Evolutionary conservation across 2,113 vertebrate species (phyloP).

Genomic region (Poecile atricapillus): DNA sequence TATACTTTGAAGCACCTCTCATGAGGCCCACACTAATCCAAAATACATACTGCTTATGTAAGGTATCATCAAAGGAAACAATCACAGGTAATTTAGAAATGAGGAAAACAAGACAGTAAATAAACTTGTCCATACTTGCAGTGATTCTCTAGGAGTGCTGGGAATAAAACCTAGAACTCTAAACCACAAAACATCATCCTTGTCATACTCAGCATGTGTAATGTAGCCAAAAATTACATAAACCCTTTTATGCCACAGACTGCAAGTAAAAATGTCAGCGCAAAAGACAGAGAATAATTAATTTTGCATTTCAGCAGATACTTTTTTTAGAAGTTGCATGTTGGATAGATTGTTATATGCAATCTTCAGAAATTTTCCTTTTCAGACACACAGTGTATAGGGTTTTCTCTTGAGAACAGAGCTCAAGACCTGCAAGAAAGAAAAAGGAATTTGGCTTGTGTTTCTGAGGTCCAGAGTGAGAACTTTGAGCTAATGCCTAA

Average conservation of each 20-base stretch:
- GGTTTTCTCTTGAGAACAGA: background rate
- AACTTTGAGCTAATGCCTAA: background rate
- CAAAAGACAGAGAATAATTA: constrained; percentile 24
- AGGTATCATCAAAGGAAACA: background rate
- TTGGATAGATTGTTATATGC: background rate
- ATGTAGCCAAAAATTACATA: constrained; percentile 37
- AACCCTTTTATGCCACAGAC: constrained; percentile 17
- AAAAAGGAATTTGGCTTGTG: background rate
- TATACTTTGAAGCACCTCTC: background rate
- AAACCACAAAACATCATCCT: constrained; percentile 26
- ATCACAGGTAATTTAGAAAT: background rate
- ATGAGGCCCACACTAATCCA: background rate
- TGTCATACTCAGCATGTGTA: constrained; percentile 15
- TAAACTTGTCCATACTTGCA: background rate
- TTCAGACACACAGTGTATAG: background rate
- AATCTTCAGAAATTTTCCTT: background rate
- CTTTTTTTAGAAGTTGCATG: constrained; percentile 5
- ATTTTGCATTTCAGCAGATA: constrained; percentile 36
- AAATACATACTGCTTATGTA: background rate
- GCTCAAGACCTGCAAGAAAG: background rate
- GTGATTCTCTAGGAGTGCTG: background rate
- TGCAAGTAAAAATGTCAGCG: constrained; percentile 11
- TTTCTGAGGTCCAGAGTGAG: background rate
- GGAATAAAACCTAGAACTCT: constrained; percentile 14
- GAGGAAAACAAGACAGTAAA: background rate